Base-by-base conservation (phyloP, 2,113 vertebrate genomes). In the Empidonax alnorum region DNA sequence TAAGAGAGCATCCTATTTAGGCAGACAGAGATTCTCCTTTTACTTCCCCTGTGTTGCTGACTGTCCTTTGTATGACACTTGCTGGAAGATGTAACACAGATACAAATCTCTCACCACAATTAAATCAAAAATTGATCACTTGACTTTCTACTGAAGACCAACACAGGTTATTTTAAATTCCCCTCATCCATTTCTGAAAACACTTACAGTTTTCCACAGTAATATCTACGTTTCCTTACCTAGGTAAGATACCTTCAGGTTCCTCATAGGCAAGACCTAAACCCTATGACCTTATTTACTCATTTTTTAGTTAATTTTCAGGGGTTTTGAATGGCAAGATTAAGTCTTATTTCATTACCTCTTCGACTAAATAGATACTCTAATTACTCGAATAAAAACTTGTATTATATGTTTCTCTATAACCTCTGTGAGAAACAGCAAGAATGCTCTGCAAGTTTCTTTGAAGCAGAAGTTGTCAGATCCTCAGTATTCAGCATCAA, bases 61-160 rank as follows among this genome's bases (percentile, higher is more conserved):
- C 33, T 22, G 13, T 44, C 84, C 47, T 83, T 83, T 76, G 44
- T 13, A n/a, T 69, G 82, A 37, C 39, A 94, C 63, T 72, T 52
- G 25, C 33, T 65, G 42, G 66, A 89, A 78, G 37, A 87, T 44
- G 17, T 42, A 61, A 68, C 42, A 59, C 31, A 52, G 61, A 85
- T 31, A 58, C 25, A 86, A 39, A 78, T 55, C 76, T 80, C n/a
- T 73, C 39, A 84, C 41, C 35, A 80, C 47, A 92, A 23, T 71
- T 66, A 95, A 86, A 90, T 44, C 35, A 68, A 79, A 91, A 96
- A 94, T 16, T 63, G 65, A 62, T 92, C 39, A 65, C 16, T 67
- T 92, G 80, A 77, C 27, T 78, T 72, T 75, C 49, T 56, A 31
- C 20, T 56, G 41, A 89, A 87, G 49, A 93, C 24, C 62, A 65